Base-by-base conservation (phyloP, 1,140 invertebrate species). In the Magallana angulata region DNA sequence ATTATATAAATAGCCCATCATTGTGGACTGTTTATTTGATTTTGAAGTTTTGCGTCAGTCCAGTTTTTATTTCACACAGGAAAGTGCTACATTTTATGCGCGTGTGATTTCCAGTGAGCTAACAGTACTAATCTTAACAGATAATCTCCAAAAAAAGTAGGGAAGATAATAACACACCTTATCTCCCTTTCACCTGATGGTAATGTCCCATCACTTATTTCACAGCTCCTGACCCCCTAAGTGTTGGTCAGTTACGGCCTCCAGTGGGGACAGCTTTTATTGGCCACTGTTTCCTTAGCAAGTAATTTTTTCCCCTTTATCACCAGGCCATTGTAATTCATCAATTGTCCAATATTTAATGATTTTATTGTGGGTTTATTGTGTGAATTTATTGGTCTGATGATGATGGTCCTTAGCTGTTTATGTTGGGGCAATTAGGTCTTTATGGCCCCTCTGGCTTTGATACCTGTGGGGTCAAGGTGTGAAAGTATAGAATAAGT, bases 381-480 rank as follows among this genome's bases (percentile, higher is more conserved):
- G 24, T 76, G 68, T 76, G 68, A 76, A 76, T 76, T 76, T 36
- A 76, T 30, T 30, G 68, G 4, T 30, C 68, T 76, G 68, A 18
- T 76, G 8, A 71, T 71, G 64, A 71, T 18, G 24, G 7, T 18
- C 7, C 1, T 18, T 71, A 9, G 64, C 64, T 71, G 64, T 71
- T 71, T 71, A 76, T 76, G 24, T 24, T 11, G 18, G 8, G 68
- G 11, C 68, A 76, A 76, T 76, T 30, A 76, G 24, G 7, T 18
- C 68, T 76, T 76, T 76, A 76, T 76, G 68, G 68, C 36, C 68
- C 68, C 62, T 18, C 24, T 71, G 64, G n/a, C 64, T 71, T 18
- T 71, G 64, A 71, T 71, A 24, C 36, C 18, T 76, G 5, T 76
- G 24, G 24, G 24, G 9, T 8, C 18, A 36, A 76, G 68, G 68